phyloP scores from a whole-genome alignment of 2,113 vertebrate species.

The Pedetes capensis region DNA sequence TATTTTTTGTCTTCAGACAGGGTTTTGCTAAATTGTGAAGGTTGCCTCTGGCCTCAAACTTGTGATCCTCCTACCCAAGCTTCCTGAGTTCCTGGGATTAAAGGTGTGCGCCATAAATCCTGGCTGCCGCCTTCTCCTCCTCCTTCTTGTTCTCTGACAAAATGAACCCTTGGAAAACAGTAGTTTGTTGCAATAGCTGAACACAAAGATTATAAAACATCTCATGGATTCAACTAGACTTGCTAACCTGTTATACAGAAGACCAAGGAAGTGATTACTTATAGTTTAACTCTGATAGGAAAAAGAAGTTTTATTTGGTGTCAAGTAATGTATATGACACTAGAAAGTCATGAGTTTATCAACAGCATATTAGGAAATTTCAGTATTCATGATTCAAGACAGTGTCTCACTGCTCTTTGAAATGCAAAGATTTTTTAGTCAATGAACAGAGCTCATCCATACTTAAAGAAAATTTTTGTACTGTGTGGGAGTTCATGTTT shows the following conservation, averaged over 20 bases:
- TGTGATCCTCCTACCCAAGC: too few relatives aligned
- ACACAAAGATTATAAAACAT: not conserved
- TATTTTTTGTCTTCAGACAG: too few relatives aligned
- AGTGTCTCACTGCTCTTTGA: not conserved
- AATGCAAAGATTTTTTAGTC: not conserved
- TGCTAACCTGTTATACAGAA: not conserved
- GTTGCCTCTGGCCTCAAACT: too few relatives aligned
- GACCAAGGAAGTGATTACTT: not conserved
- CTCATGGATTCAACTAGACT: not conserved
- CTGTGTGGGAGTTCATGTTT: conserved; percentile 14
- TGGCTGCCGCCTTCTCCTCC: too few relatives aligned
- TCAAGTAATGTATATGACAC: not conserved
- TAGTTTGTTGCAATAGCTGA: not conserved
- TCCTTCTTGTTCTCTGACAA: too few relatives aligned
- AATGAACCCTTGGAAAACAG: not conserved
- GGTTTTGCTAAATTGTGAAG: too few relatives aligned
- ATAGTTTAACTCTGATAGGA: conserved; percentile 31
- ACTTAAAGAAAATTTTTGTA: not conserved
- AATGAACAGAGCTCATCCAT: not conserved
- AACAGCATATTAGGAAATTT: not conserved
- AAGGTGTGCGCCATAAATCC: too few relatives aligned
- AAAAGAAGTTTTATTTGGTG: conserved; percentile 49
- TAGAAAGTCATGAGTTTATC: conserved; percentile 48
- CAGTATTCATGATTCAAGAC: not conserved
- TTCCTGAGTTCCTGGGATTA: too few relatives aligned